These are phyloP conservation scores for Anas georgica DNA, from an alignment of 2,797 vertebrate genomes.

Conservation along the genomic window DNA sequence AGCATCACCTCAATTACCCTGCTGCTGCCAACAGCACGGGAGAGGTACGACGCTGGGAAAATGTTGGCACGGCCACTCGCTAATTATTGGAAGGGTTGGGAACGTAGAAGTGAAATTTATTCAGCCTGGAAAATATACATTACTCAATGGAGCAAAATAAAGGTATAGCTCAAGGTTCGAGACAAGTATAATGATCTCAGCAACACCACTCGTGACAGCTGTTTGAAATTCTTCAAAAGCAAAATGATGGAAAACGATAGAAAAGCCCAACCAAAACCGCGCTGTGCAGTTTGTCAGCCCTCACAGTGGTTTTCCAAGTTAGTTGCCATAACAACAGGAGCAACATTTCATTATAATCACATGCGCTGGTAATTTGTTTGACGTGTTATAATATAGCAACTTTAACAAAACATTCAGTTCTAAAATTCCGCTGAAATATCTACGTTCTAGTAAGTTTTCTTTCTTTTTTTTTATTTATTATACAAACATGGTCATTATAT, in stretches of 20 bases:
- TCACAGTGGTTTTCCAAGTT: conserved; percentile 25
- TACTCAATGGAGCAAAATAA: background rate
- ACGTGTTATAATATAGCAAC: conserved; percentile 7
- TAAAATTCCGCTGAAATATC: background rate
- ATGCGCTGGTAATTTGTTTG: background rate
- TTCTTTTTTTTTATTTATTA: background rate
- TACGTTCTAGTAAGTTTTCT: background rate
- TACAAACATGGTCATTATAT: background rate
- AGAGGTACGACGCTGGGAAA: background rate
- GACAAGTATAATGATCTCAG: background rate
- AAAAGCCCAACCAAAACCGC: background rate
- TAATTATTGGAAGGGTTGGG: background rate
- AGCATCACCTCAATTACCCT: background rate
- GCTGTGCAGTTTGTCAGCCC: conserved; percentile 20
- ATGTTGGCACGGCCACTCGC: background rate
- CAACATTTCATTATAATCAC: conserved; percentile 56
- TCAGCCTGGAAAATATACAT: background rate
- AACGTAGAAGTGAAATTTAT: background rate
- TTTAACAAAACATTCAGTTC: conserved; percentile 25
- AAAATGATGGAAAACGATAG: background rate
- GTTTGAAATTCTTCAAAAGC: conserved; percentile 29
- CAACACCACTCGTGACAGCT: background rate
- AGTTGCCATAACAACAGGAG: conserved; percentile 63
- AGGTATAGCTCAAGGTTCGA: background rate
- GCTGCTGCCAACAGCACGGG: background rate